Evolutionary conservation across 2,113 vertebrate species (phyloP).

Genomic region (human): GRCh38 chr11:104045501-104046000

Average conservation of each 20-base stretch:
- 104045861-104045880: accelerated
- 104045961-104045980: accelerated
- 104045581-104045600: not conserved
- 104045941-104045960: not conserved
- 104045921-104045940: not conserved
- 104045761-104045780: not conserved
- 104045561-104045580: not conserved
- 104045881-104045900: not conserved
- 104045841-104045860: not conserved
- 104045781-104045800: not conserved
- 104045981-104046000: no score
- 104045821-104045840: not conserved
- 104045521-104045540: not conserved
- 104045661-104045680: conserved; percentile 9
- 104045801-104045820: not conserved
- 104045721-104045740: not conserved
- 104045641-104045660: not conserved
- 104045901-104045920: accelerated
- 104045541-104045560: not conserved
- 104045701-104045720: not conserved
- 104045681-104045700: not conserved
- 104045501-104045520: conserved; percentile 36
- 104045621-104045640: not conserved
- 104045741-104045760: not conserved
- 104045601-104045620: not conserved